Evolutionary conservation across 2,888 invertebrate genomes (phyloP), one percentile per base, ranked within the genome.

Genomic region (Drosophila fulvimacula): DNA sequence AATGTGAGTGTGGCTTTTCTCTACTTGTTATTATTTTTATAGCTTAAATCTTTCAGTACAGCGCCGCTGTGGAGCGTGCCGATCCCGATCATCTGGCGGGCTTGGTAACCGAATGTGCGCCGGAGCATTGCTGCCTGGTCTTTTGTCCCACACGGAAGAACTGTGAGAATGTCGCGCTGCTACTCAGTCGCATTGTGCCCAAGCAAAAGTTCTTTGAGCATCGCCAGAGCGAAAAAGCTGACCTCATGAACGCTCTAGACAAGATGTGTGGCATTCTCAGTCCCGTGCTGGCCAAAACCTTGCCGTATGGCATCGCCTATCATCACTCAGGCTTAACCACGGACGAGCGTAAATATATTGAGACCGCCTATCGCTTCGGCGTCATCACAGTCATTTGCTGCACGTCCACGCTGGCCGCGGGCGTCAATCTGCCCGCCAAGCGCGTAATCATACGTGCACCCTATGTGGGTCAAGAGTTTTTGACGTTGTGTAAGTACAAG

Each of bases 351-450:
- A 94, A 94, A 74, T 93, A 97, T 57, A 93, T 99, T 17, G 98
- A 99, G 92, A 96, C 96, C 62, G 96, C 95, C 1, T 98, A 96
- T 91, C 94, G 96, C 73, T 93, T 94, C n/a, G 97, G 97, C 0
- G 95, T 95, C n/a, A 93, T 99, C 38, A 96, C 95, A 69, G 96
- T 98, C 34, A 94, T 99, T 74, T 97, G 98, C 91, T 98, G 98
- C 91, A 99, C 99, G 0, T 98, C 98, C 1, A 99, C 99, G 0
- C 93, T 99, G 75, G 99, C 99, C n/a, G 98, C 99, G 24, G 99
- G 99, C 4, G 98, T 99, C 32, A 99, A 99, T 94, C 94, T 99
- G 79, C 99, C 99, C 15, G 98, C 98, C 0, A 95, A 95, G 93
- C 94, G 98, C 89, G 97, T 98, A 0, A 95, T 99, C 56, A 93